A percentile compares a stretch with the other conserved stretches of the same genome.
phyloP scores from a whole-genome alignment of 2,888 invertebrate species.

The Amiota minor region DNA sequence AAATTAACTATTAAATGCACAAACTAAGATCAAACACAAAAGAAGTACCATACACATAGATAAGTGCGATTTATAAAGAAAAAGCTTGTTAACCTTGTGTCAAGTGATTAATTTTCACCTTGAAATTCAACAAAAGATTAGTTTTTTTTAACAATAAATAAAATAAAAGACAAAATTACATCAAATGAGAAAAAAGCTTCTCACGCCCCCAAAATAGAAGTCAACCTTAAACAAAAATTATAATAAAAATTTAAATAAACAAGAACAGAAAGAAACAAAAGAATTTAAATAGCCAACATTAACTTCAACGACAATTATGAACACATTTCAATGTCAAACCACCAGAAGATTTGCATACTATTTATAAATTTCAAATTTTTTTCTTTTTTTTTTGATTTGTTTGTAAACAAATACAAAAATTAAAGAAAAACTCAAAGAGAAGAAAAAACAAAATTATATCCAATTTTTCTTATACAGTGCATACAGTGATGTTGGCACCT shows the following conservation, averaged over 20 bases:
- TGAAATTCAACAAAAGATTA: too few species aligned
- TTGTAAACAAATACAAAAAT: neutral
- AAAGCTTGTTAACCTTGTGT: too few species aligned
- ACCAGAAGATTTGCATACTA: slow-evolving; percentile 58
- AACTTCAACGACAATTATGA: slow-evolving; percentile 48
- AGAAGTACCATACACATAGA: neutral
- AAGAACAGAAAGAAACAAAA: slow-evolving; percentile 36
- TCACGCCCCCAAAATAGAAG: slow-evolving; percentile 16
- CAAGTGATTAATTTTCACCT: too few species aligned
- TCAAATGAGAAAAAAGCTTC: slow-evolving; percentile 3
- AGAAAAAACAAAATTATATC: neutral
- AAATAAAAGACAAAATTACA: neutral
- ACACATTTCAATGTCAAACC: slow-evolving; percentile 54
- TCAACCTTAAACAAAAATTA: neutral
- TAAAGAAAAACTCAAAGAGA: neutral
- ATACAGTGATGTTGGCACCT: slow-evolving; percentile 61
- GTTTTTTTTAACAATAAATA: neutral
- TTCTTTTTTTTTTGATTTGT: slow-evolving; percentile 16
- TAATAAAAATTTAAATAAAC: neutral
- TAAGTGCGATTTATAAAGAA: too few species aligned
- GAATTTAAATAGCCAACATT: slow-evolving; percentile 26
- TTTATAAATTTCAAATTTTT: slow-evolving; percentile 47
- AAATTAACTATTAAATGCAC: neutral
- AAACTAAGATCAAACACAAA: slow-evolving; percentile 19
- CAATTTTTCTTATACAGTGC: neutral